phyloP scores from a whole-genome alignment of 2,113 vertebrate species.

The Tor tambroides region DNA sequence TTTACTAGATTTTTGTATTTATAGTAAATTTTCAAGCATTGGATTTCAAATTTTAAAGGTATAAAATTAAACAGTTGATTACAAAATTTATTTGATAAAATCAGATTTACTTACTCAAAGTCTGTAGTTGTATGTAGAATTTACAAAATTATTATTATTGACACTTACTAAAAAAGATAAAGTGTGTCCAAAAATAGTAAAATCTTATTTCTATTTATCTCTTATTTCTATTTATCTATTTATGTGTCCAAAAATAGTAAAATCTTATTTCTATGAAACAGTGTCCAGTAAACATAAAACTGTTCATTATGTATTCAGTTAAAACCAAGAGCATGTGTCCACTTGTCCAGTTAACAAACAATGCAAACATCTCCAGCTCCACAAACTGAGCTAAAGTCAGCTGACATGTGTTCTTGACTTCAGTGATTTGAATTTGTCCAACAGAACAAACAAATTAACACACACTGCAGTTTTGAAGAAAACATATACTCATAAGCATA shows the following conservation, averaged over 20 bases:
- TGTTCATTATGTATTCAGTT: not conserved
- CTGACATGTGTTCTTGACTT: not conserved
- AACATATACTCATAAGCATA: not conserved
- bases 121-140: not conserved
- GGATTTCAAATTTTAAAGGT: not conserved
- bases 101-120: not conserved
- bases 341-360: not conserved
- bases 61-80: not conserved
- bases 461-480: not conserved
- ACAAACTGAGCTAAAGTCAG: not conserved
- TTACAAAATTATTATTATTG: too few species aligned
- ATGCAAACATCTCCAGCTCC: not conserved
- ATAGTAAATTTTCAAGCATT: too few species aligned
- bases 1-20: not conserved
- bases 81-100: not conserved
- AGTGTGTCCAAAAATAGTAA: not conserved
- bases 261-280: not conserved
- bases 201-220: not conserved
- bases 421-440: not conserved
- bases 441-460: not conserved
- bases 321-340: not conserved
- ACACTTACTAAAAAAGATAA: not conserved
- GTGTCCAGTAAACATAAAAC: not conserved
- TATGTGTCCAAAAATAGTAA: not conserved
- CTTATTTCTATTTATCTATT: too few species aligned